A percentile compares a stretch with the other conserved stretches of the same genome.
phyloP scores from a whole-genome alignment of 2,113 vertebrate genomes.

The Prunella fulvescens region DNA sequence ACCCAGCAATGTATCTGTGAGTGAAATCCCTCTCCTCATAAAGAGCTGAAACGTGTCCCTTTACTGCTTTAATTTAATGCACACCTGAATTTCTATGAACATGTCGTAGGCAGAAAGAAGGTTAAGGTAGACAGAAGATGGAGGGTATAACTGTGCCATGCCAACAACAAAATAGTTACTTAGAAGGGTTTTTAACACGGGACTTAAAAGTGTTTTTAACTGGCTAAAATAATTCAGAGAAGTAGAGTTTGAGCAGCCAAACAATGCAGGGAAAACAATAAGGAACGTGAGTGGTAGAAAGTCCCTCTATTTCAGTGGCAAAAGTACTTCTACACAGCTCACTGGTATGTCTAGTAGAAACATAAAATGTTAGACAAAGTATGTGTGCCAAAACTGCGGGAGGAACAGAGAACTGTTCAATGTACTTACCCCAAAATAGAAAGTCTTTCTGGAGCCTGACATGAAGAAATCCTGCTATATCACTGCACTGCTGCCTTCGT shows the following conservation, averaged over 20 bases:
- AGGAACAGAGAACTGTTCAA: neutral
- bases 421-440: neutral
- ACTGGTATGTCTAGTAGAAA: neutral
- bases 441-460: neutral
- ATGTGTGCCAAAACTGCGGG: neutral
- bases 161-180: neutral
- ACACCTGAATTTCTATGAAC: neutral
- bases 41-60: neutral
- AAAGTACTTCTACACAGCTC: neutral
- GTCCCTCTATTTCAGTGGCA: neutral
- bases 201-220: neutral
- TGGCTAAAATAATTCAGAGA: neutral
- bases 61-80: neutral
- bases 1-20: neutral
- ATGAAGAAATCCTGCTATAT: neutral
- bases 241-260: neutral
- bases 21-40: neutral
- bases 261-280: neutral
- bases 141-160: neutral
- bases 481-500: neutral
- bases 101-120: neutral
- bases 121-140: neutral
- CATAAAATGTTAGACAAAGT: neutral
- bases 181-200: neutral
- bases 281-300: rapidly evolving